phyloP scores from a whole-genome alignment of 2,888 invertebrate genomes.

The Xanthorhoe spadicearia region DNA sequence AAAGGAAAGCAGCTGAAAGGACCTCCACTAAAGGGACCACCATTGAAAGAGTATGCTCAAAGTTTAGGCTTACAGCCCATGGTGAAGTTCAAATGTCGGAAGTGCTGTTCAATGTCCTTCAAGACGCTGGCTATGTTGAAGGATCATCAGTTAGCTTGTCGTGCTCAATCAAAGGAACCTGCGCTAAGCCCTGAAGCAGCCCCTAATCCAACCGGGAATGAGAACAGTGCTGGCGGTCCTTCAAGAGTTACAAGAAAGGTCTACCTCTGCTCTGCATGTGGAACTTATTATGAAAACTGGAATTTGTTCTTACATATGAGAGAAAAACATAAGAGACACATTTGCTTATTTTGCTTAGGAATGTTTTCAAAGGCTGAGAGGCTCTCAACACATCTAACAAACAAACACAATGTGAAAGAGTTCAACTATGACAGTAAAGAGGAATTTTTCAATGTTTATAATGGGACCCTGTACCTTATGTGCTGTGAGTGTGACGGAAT shows the following conservation, averaged over 20 bases:
- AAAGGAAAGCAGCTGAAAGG: constrained; percentile 65
- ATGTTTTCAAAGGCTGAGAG: constrained; percentile 93
- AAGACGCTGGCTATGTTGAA: constrained; percentile 87
- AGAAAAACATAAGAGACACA: constrained; percentile 91
- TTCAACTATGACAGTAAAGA: constrained; percentile 87
- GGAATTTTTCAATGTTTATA: constrained; percentile 87
- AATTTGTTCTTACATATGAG: constrained; percentile 93
- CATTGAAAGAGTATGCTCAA: constrained; percentile 86
- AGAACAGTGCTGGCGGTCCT: constrained; percentile 67
- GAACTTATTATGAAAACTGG: constrained; percentile 94
- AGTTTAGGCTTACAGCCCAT: constrained; percentile 89
- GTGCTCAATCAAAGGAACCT: constrained; percentile 74
- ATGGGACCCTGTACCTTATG: constrained; percentile 89
- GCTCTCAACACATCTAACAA: constrained; percentile 90
- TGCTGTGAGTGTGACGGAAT: constrained; percentile 93
- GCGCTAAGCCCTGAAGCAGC: constrained; percentile 72
- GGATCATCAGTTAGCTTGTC: constrained; percentile 88
- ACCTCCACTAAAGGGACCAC: constrained; percentile 39
- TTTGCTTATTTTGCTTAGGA: constrained; percentile 93
- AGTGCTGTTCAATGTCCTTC: constrained; percentile 88
- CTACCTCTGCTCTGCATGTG: constrained; percentile 92
- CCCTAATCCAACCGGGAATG: constrained; percentile 53
- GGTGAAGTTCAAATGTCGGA: constrained; percentile 89
- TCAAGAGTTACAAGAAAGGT: constrained; percentile 90
- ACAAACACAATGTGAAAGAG: constrained; percentile 91